Evolutionary conservation across 2,888 invertebrate genomes (phyloP), one percentile per base, ranked within the genome.

Genomic region (Lapara coniferarum): DNA sequence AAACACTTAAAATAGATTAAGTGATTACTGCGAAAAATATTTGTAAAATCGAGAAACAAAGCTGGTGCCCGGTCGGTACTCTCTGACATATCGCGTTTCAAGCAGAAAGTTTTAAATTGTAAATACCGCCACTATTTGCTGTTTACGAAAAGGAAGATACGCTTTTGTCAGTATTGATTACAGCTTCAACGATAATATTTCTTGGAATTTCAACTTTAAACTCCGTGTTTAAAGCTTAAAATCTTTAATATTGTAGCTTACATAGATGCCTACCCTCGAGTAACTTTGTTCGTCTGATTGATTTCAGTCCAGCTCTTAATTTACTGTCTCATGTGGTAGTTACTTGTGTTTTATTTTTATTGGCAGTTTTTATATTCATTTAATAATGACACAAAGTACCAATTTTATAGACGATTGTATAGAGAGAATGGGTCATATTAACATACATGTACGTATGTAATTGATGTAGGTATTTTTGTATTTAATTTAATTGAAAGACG

Each of bases 1-100:
- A 88, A 86, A 87, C 86, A 88, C 85, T 84, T 86, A 82, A 85
- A 87, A 86, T 86, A 86, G 88, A 88, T 90, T 86, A 89, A 89
- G 87, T 81, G 84, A 87, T 88, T 86, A 85, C 78, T 73, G 77
- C 70, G 77, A 75, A 77, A 78, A 80, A 79, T 80, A 78, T 82
- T 82, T 77, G 76, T 73, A 73, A 76, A 68, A 78, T 75, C 72
- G 74, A 77, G 78, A 83, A 79, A 78, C 70, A 74, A 78, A 73
- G 74, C 70, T 74, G 72, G 53, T 57, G 37, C 55, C 10, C 37
- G 51, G 52, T 53, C 53, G 25, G 14, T 66, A 66, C 25, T 75
- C 83, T 81, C 86, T 85, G 83, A 77, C 81, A 53, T 52, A 53
- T 37, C 25, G 58, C 25, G 30, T 51, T 16, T 63, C 63, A 10